These are phyloP conservation scores for Argya squamiceps DNA, from an alignment of 2,797 vertebrate genomes.

Conservation along the genomic window DNA sequence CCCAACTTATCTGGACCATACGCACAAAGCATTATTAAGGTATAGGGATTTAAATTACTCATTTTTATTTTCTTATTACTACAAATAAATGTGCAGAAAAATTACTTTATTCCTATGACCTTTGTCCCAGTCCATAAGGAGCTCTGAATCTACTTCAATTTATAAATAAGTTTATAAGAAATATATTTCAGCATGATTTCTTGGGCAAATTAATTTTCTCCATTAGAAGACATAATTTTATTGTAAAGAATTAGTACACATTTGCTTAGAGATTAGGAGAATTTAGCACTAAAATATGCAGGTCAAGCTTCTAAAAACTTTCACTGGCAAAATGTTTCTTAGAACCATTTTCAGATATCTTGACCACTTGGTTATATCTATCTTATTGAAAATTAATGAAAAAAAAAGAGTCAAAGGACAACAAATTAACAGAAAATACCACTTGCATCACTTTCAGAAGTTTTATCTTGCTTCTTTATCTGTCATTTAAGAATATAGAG, in stretches of 20 bases:
- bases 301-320: neutral
- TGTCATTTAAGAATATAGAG: neutral
- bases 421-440: neutral
- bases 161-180: neutral
- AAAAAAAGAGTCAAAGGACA: neutral
- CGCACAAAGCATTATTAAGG: neutral
- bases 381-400: neutral
- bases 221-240: neutral
- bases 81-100: neutral
- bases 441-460: neutral
- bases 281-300: neutral
- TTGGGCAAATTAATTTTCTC: neutral
- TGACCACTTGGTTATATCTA: neutral
- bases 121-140: neutral
- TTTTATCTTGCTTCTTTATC: neutral
- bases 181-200: neutral
- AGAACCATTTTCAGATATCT: neutral
- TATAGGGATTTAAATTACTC: neutral
- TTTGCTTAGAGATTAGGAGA: neutral
- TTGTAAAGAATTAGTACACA: neutral
- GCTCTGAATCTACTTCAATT: neutral
- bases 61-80: neutral
- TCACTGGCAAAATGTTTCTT: neutral
- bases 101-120: neutral
- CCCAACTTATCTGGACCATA: rapidly evolving